Base-by-base conservation (phyloP, 1,140 invertebrate genomes). In the Homalodisca vitripennis region DNA sequence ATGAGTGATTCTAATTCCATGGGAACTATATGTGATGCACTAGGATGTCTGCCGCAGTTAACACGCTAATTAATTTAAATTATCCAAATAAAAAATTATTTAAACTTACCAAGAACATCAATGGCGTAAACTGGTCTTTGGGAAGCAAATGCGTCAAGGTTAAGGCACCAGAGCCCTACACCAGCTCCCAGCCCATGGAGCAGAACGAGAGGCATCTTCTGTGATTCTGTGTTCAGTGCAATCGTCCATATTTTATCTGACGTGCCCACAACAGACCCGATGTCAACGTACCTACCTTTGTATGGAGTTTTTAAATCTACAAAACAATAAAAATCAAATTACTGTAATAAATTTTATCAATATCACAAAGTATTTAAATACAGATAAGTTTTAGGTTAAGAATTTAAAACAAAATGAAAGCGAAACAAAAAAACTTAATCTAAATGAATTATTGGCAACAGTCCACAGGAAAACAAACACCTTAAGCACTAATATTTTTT, bases 141-240 rank as follows among this genome's bases (percentile, higher is more conserved):
- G 26, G 83, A 81, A 1, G 92, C 89, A 14, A 96, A 81, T 0
- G 87, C 80, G 79, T 97, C 93, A 3, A 97, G 81, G 82, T 98
- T 99, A 68, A 94, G 85, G 69, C 91, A 89, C 96, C 97, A 98
- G 14, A 98, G 80, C 0, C 92, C 97, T 41, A 97, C 87, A 3
- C 95, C 97, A 1, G 95, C 88, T n/a, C 92, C 97, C 75, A 98
- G 87, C 0, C 97, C 97, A 82, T 99, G 97, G 12, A 99, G 78
- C 73, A 99, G 75, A 27, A 99, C 90, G 41, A 98, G 79, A 0
- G 97, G 97, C 0, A 88, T 90, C 74, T 89, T 88, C 41, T 84
- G 78, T 0, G 87, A 88, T 68, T 92, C 88, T 71, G 89, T 87
- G 79, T 95, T 95, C 63, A 95, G 79, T 13, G 89, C 88, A 41